Evolutionary conservation across 2,113 vertebrate species (phyloP).

Genomic region (Cricetomys ansorgei): DNA sequence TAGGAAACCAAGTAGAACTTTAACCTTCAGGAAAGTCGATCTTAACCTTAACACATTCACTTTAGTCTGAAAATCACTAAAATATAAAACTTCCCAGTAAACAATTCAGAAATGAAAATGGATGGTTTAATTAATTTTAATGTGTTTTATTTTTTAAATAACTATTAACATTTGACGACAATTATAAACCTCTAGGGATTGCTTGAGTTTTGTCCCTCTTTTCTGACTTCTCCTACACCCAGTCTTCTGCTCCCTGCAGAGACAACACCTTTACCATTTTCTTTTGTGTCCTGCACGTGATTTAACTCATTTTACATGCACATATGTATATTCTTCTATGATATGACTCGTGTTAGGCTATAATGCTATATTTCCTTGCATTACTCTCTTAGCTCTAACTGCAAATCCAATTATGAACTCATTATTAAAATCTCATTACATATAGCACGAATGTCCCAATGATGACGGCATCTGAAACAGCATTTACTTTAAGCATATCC

Average conservation of each 20-base stretch:
- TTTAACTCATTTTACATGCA: not conserved
- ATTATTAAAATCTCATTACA: not conserved
- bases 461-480: not conserved
- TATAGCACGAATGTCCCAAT: not conserved
- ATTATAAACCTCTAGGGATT: not conserved
- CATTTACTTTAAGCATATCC: not conserved
- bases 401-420: not conserved
- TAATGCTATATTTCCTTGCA: not conserved
- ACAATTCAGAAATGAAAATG: not conserved
- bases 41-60: not conserved
- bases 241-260: not conserved
- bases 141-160: constrained; percentile 2
- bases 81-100: not conserved
- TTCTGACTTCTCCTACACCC: too few species aligned
- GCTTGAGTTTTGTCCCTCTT: not conserved
- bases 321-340: not conserved
- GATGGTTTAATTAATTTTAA: not conserved
- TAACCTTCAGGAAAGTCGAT: not conserved
- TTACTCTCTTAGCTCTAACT: not conserved
- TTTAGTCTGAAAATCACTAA: not conserved
- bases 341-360: not conserved
- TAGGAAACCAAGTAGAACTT: not conserved
- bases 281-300: not conserved
- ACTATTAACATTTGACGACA: not conserved
- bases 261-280: not conserved